Evolutionary conservation across 2,888 invertebrate species (phyloP), one percentile per base, ranked within the genome.

Genomic region (Nycteola revayana): DNA sequence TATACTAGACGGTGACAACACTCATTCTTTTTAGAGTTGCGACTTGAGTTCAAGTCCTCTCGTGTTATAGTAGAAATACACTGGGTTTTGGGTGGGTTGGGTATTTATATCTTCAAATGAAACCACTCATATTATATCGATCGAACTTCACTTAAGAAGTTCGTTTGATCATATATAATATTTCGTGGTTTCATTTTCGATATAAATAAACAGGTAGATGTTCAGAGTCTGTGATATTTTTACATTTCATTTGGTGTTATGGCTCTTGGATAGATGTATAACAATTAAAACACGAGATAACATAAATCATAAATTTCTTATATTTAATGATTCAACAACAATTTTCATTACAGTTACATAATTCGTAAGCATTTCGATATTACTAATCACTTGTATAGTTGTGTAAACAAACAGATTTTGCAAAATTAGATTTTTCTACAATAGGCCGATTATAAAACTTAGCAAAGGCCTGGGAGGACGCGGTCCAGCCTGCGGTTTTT

Each of bases 401-500:
- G 9, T 1, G 21, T 26, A 26, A 32, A n/a, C 28, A 33, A 8
- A 28, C 28, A 1, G 23, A 28, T 23, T 23, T 9, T 9, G 22
- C 29, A 7, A 23, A 29, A 1, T 9, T 17, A 9, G 23, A 6
- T 33, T 28, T 14, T 6, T 23, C 8, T 24, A 25, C 6, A 20
- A 28, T 25, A 25, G 29, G 29, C 5, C 25, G 29, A 21, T 35
- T 23, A 24, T 44, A 53, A 21, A 28, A 48, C 6, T 25, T 31
- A 9, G 38, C 41, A 26, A 53, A 49, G 1, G 33, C 28, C 7
- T 22, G 22, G 1, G 49, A 52, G 1, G 22, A 23, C 1, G 5
- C 18, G 3, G 44, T 26, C 47, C 41, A 53, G 8, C 38, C 47
- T n/a, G 42, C 49, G 1, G 44, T 42, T 3, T 36, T 42, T 7